These are phyloP conservation scores for Phorcus lineatus DNA, from an alignment of 2,888 invertebrate genomes.

Conservation along the genomic window DNA sequence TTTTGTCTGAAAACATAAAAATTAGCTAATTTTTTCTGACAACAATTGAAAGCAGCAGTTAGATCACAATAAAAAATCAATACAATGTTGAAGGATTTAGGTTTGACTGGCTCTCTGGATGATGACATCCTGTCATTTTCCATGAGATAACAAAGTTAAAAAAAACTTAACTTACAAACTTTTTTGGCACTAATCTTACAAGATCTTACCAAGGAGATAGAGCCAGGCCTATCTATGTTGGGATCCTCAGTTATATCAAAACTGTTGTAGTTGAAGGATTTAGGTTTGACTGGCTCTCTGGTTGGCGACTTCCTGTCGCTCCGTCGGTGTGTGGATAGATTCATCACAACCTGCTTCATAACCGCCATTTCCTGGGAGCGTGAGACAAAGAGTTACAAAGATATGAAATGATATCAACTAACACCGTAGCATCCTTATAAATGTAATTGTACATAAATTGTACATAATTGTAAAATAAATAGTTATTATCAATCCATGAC, in stretches of 20 bases:
- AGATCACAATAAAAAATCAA: no score
- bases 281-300: conserved; percentile 49
- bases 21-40: no score
- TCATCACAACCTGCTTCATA: conserved; percentile 72
- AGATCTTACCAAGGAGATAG: conserved; percentile 58
- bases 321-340: conserved; percentile 59
- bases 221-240: conserved; percentile 61
- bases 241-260: conserved; percentile 59
- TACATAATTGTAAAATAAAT: no score
- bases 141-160: no score
- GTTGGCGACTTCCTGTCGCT: conserved; percentile 46
- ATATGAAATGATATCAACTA: no score
- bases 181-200: background rate
- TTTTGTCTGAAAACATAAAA: conserved; percentile 51
- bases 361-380: conserved; percentile 70
- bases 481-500: no score
- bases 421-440: no score
- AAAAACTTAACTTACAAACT: no score
- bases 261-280: conserved; percentile 49
- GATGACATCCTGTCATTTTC: conserved; percentile 45
- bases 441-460: no score
- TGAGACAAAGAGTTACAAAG: background rate
- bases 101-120: conserved; percentile 43
- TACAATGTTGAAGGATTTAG: conserved; percentile 50
- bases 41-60: no score